Evolutionary conservation across 2,797 vertebrate species (phyloP), one percentile per base, ranked within the genome.

Genomic region (Hyperoplus lanceolatus): DNA sequence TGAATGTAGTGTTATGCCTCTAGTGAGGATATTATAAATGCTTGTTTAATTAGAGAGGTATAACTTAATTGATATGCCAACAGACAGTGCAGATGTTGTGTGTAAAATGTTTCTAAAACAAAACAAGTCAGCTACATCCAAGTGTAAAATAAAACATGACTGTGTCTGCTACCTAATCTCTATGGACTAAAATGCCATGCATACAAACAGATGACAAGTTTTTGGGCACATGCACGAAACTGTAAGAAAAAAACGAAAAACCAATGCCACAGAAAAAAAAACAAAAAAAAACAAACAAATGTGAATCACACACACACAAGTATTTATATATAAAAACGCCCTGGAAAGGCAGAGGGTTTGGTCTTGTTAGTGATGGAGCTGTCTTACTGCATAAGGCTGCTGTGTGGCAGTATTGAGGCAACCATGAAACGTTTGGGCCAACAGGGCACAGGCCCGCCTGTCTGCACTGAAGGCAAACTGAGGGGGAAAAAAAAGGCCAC

Each of bases 341-440:
- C 4, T 66, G 70, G 66, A 82, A 80, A 89, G 80, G 77, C 85
- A 69, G 75, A 82, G 74, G 68, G 74, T 84, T 92, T 89, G 87
- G 86, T 89, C 77, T 84, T 48, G 70, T 75, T 79, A 82, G 73
- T 50, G 78, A 82, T 73, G 81, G 84, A 81, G 78, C 75, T 14
- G 10, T 86, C 45, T 59, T 82, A 85, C 85, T 89, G 90, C 89
- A 85, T 90, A 87, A 84, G 75, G 87, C 89, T 82, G 89, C 83
- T 36, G 66, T 18, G 16, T 8, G 61, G 78, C 81, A 77, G 84
- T 83, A 73, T 82, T 62, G 77, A 87, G 86, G 85, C 73, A 65
- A 86, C 53, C 65, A 55, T 70, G 16, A 77, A 38, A 65, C 51
- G 51, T 75, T 45, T 77, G 39, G 2, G 79, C 79, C 83, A 64